Evolutionary conservation across 2,888 invertebrate genomes (phyloP).

Genomic region (Schrankia costaestrigalis): DNA sequence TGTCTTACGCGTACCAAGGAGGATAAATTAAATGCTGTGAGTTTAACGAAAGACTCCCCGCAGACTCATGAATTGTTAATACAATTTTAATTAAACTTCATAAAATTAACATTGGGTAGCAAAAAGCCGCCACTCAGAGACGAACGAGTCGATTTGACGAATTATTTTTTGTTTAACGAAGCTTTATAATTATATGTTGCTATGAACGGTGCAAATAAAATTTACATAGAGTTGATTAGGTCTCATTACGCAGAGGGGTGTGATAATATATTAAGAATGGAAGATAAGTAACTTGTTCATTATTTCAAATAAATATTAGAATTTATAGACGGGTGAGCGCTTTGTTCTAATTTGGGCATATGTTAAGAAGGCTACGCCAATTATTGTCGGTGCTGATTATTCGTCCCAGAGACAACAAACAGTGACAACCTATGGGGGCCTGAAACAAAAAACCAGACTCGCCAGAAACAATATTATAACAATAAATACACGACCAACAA

Average conservation of each 20-base stretch:
- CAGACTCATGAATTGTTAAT: conserved; percentile 59
- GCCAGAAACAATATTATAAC: too few relatives aligned
- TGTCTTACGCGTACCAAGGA: conserved; percentile 20
- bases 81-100: conserved; percentile 55
- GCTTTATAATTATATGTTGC: conserved; percentile 27
- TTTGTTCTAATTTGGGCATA: too few relatives aligned
- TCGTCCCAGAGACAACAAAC: too few relatives aligned
- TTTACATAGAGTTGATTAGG: conserved; percentile 24
- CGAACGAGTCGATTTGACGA: conserved; percentile 30
- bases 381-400: too few relatives aligned
- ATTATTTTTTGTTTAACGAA: conserved; percentile 23
- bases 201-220: conserved; percentile 10
- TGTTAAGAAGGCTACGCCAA: too few relatives aligned
- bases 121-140: conserved; percentile 26
- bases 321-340: too few relatives aligned
- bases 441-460: too few relatives aligned
- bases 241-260: conserved; percentile 12
- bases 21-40: conserved; percentile 27
- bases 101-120: conserved; percentile 43
- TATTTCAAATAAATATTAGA: too few relatives aligned
- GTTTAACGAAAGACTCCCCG: conserved; percentile 44
- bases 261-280: conserved; percentile 2
- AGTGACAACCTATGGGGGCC: too few relatives aligned
- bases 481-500: too few relatives aligned
- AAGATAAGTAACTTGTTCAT: neutral